Percentiles rank a stretch among this genome's conserved stretches.
Conservation (phyloP, 2,113 vertebrate genomes). For the Hymenochirus boettgeri region DNA sequence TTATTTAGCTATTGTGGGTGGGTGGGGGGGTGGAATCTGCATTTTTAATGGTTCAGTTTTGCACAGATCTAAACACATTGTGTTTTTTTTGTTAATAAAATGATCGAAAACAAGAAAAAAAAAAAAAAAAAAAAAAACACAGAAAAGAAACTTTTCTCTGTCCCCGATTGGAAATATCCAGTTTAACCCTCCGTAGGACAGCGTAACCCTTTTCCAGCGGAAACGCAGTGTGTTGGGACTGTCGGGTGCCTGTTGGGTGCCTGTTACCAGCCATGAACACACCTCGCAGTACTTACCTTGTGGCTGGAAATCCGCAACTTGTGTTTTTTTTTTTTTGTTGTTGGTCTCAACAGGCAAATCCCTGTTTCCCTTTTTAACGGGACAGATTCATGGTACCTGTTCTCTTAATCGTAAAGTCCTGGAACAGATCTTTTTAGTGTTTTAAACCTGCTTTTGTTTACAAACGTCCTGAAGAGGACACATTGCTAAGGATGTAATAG, state of each 20-base stretch:
- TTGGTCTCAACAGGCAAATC: too few relatives aligned
- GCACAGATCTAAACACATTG: conserved; percentile 29
- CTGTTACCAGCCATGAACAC: neutral
- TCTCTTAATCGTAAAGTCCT: neutral
- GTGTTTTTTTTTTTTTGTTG: too few relatives aligned
- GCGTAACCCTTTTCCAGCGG: neutral
- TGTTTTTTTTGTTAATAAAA: conserved; percentile 26
- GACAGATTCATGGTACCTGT: conserved; percentile 23
- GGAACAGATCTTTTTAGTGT: neutral
- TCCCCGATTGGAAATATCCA: neutral
- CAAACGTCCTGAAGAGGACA: conserved; percentile 9
- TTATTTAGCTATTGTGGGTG: conserved; percentile 48
- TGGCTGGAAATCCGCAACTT: too few relatives aligned
- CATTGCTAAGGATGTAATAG: neutral
- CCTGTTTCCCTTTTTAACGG: conserved; percentile 7
- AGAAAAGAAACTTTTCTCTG: neutral
- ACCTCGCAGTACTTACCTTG: neutral
- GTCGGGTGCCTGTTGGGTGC: neutral
- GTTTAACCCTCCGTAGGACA: too few relatives aligned
- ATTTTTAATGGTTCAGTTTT: conserved; percentile 36
- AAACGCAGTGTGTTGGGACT: neutral
- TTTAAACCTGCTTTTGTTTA: conserved; percentile 37
- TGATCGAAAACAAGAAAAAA: neutral
- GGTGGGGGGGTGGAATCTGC: neutral
- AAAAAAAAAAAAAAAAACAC: conserved; percentile 12